phyloP scores from a whole-genome alignment of 2,888 invertebrate species.

The Microchrysa polita region DNA sequence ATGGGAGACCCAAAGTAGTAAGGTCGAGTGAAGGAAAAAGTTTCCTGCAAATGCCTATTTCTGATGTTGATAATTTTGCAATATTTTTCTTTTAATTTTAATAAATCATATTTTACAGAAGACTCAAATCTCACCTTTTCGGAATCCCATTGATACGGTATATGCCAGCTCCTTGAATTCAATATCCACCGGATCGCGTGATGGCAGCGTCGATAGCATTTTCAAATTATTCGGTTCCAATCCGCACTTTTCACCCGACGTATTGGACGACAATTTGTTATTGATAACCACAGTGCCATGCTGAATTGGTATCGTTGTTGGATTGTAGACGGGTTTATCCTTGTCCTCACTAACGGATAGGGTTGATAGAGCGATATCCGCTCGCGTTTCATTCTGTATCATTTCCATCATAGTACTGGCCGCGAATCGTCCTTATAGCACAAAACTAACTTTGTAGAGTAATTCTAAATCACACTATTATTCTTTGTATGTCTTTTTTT shows the following conservation, averaged over 20 bases:
- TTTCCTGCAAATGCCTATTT: too few species aligned
- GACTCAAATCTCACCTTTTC: conserved; percentile 68
- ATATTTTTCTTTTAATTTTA: too few species aligned
- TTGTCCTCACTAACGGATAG: conserved; percentile 46
- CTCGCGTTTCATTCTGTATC: conserved; percentile 47
- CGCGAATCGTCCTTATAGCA: neutral
- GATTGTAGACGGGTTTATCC: conserved; percentile 51
- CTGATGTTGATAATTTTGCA: too few species aligned
- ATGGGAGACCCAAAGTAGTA: too few species aligned
- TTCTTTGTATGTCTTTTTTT: neutral
- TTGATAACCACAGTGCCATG: conserved; percentile 44
- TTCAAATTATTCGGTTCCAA: conserved; percentile 47
- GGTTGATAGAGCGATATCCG: conserved; percentile 46
- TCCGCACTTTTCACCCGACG: conserved; percentile 38
- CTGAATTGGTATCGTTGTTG: conserved; percentile 49
- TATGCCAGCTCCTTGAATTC: conserved; percentile 79
- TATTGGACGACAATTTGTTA: conserved; percentile 35
- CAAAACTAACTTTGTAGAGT: too few species aligned
- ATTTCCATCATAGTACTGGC: conserved; percentile 45
- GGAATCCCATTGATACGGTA: conserved; percentile 76
- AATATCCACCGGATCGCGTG: conserved; percentile 73
- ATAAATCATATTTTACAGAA: neutral
- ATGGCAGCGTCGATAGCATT: conserved; percentile 60
- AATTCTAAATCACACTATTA: neutral
- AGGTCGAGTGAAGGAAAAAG: too few species aligned